Evolutionary conservation across 2,113 vertebrate species (phyloP), one percentile per base, ranked within the genome.

Genomic region (Hiodon alosoides): DNA sequence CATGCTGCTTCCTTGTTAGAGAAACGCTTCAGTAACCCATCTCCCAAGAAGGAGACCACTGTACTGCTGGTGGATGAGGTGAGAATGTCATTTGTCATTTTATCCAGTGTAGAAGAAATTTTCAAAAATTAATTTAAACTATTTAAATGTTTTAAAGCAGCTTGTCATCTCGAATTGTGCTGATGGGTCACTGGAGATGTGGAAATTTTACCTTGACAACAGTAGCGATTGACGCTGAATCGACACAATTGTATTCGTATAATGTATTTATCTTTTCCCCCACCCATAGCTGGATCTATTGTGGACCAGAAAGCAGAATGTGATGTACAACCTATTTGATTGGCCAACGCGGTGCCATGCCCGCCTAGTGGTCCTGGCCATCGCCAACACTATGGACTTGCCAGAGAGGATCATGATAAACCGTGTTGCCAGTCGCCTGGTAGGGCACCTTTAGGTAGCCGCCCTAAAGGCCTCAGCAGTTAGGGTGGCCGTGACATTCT

Each of bases 341-440:
- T 99, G 97, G 97, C 96, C 97, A 1, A 94, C 94, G 11, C 89
- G 94, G 3, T 93, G 92, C 13, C 87, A 93, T 47, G 93, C 96
- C 17, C 94, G 80, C 71, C 87, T 99, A 74, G 94, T 99, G 77
- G 94, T 99, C 31, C 86, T 99, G 81, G 91, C 97, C 71, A 95
- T 99, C 61, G 97, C 97, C 66, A 99, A 99, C 89, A 99, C 97
- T 57, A 98, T 99, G 97, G 97, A 99, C 86, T 89, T 99, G 73
- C 97, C 97, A 0, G 97, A 99, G 87, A 92, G 97, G 79, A 94
- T 99, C 82, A 94, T 98, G 96, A 95, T 98, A 85, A 98, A 95
- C 85, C 88, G 96, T 3, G 95, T 98, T 60, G 90, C 95, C 1
- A 99, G 97, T 84, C 91, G 97, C 65, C 86, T 98, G 94, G 97